Evolutionary conservation across 2,113 vertebrate species (phyloP), one percentile per base, ranked within the genome.

Genomic region (Chaetodon auriga): DNA sequence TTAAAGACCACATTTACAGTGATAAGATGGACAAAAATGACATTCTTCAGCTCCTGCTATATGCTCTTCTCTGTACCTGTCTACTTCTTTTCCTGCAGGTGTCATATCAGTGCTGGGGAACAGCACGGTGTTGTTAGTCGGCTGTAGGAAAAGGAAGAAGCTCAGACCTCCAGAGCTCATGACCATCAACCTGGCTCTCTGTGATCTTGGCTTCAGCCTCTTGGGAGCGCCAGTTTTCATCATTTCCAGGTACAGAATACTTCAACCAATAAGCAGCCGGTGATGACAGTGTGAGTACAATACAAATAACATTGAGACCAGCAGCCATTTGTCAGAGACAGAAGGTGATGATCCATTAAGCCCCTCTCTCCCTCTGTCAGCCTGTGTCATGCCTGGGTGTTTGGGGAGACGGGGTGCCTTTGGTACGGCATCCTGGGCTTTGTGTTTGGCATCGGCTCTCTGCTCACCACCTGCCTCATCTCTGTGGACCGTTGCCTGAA

Each of bases 401-500:
- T 93, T 71, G 91, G 93, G 14, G 85, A 91, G n/a, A 61, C 69
- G 0, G 89, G 92, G 6, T 94, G 92, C 60, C 36, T 90, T 19
- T 90, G 81, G 82, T 94, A 93, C 6, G 89, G 92, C 36, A 30
- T 90, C 16, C 92, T 93, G 68, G 91, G 91, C 61, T 94, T 92
- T 58, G 84, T 93, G 69, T 94, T 92, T 81, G 92, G 91, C 54
- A 91, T 93, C 5, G 89, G 86, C 57, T 93, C 90, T 19, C 90
- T 93, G 68, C 75, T 92, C 78, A 93, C 92, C 84, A 93, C 92
- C 72, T 83, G 88, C 49, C 90, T 94, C 73, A 92, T 93, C 63
- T 93, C 91, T 10, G 66, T 93, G 63, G 93, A 93, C 57, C 91
- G 89, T 18, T 94, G 91, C 81, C 78, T 93, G 10, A 94, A 93